phyloP scores from a whole-genome alignment of 2,113 vertebrate species.

The Barbus barbus region DNA sequence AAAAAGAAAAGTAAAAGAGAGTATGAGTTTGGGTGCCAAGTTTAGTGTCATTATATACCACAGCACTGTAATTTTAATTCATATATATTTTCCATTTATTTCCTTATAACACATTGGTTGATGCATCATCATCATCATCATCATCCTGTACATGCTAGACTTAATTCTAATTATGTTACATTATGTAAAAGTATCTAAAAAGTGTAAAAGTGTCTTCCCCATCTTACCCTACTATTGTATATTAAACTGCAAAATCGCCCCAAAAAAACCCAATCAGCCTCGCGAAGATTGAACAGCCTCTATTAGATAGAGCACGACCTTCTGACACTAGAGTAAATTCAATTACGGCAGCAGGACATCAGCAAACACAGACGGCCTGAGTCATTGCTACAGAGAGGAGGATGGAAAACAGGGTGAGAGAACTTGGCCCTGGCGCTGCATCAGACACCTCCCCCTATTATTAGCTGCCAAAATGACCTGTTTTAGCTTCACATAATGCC shows the following conservation, averaged over 20 bases:
- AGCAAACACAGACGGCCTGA: conserved; percentile 25
- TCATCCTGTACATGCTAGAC: too few relatives aligned
- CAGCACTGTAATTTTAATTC: too few relatives aligned
- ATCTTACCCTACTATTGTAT: too few relatives aligned
- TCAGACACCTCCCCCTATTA: conserved; percentile 4
- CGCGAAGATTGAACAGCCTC: not conserved
- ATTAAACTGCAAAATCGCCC: not conserved
- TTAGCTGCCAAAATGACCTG: conserved; percentile 3
- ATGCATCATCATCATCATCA: too few relatives aligned
- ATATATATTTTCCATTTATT: too few relatives aligned
- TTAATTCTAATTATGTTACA: too few relatives aligned
- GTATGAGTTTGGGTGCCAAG: not conserved
- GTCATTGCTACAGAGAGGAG: not conserved
- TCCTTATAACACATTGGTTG: too few relatives aligned
- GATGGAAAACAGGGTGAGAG: conserved; percentile 3
- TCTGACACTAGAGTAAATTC: conserved; percentile 15
- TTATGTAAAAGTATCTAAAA: too few relatives aligned
- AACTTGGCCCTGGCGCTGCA: not conserved
- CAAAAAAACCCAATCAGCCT: not conserved
- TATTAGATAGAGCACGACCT: not conserved
- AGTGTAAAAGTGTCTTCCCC: too few relatives aligned
- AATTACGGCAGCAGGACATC: conserved; percentile 8
- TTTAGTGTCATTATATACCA: too few relatives aligned
- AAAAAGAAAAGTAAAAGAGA: not conserved
- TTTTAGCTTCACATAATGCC: not conserved